Base-by-base conservation (phyloP, 1,140 invertebrate species). In the roundworm (Caenorhabditis elegans) region DNA sequence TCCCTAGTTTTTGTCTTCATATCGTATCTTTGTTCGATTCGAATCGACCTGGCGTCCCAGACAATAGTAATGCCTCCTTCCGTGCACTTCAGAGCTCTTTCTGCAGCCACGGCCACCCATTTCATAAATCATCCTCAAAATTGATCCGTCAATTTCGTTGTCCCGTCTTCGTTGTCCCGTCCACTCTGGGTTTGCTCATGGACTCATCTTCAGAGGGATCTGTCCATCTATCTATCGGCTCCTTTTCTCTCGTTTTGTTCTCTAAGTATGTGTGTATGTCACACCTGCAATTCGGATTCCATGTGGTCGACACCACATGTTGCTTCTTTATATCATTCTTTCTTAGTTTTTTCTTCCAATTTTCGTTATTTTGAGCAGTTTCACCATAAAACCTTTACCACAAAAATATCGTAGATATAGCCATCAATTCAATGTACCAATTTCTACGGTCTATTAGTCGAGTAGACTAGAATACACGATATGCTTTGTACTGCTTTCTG, bases 101-200 rank as follows among this genome's bases (percentile, higher is more conserved):
- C 26, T 60, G 26, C 26, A 34, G 60, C 34, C 36, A 19, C 34
- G 60, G n/a, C 60, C 60, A 43, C 60, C 60, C 60, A 39, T 70
- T 70, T 39, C 60, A 70, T 70, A 70, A 70, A 70, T 70, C 60
- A 70, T 70, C 60, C 34, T 70, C 60, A 70, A 70, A 70, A 70
- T 70, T 70, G 60, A 70, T 70, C 60, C 60, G 34, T 39, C 60
- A 70, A 70, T 70, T 70, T 22, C 22, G 60, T 34, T 34, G 26
- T 60, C 53, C 17, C 31, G 49, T 60, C 34, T 43, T 15, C 39
- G 5, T 5, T 19, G n/a, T 70, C 60, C 34, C 34, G 60, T 70
- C 60, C 34, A 70, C 60, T 70, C 60, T n/a, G 60, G 19, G 34
- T 39, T 70, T 43, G 60, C 60, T 22, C 34, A 70, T 70, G 19